Evolutionary conservation across 2,113 vertebrate genomes (phyloP), one percentile per base, ranked within the genome.

Genomic region (Rhea americana): DNA sequence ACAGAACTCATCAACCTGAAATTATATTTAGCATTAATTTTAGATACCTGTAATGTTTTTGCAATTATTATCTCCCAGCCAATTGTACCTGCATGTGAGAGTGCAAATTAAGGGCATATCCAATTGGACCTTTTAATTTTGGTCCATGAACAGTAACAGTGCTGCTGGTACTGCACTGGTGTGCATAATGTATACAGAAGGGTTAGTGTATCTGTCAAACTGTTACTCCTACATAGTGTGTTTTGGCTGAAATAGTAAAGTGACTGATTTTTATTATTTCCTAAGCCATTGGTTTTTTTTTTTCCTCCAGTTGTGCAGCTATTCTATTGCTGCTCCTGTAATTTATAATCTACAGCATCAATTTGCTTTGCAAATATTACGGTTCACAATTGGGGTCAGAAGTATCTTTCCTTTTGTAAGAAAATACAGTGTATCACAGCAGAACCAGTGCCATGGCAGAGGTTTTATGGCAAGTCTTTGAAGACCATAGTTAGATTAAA

Each of bases 81-180:
- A 59, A 70, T 61, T 17, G 21, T 32, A 45, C 20, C 0, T 0
- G 55, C 37, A 16, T 3, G n/a, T 0, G 2, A 76, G 25, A 61
- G n/a, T 9, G 28, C 26, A 13, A 13, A 39, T 70, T 65, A 82
- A 70, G 37, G 28, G 11, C 45, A 28, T 37, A 76, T 70, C 59
- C 48, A 51, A 9, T 67, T 77, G 58, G 82, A 48, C 59, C 32
- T 78, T 77, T 87, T 74, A 25, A 11, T 28, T 53, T 20, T 11
- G 8, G 25, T 59, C 19, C 25, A 78, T 66, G 85, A 82, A 25
- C 37, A 72, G 17, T 58, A 45, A 32, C 32, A 39, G 19, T 55
- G 20, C 21, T 91, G 66, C 61, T 78, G 67, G 26, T 43, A 24
- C 0, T 5, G 19, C 59, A 35, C 8, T 24, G 21, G 9, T 45